These are phyloP conservation scores for Drosophila varians DNA, from an alignment of 1,140 invertebrate genomes.

Conservation along the genomic window DNA sequence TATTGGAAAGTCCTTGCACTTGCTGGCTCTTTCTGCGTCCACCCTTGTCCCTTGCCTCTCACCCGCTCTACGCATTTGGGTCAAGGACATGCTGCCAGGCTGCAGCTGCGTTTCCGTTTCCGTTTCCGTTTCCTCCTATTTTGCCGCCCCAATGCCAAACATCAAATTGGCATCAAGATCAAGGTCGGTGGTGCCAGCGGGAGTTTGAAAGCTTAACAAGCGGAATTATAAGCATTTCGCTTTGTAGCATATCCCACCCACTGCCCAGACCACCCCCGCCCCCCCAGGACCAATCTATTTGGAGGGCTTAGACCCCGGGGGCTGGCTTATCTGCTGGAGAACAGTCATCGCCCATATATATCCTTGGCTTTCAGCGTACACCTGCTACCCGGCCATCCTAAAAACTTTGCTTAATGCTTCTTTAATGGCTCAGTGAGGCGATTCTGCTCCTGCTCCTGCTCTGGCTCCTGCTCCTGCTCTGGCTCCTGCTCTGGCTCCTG, in stretches of 20 bases:
- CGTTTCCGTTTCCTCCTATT: not conserved
- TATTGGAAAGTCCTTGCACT: not conserved
- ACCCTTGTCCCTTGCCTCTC: too few relatives aligned
- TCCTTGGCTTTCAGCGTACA: not conserved
- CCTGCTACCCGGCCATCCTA: slow-evolving; percentile 11
- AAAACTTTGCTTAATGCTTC: slow-evolving; percentile 53
- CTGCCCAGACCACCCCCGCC: not conserved
- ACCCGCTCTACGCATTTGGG: slow-evolving; percentile 50
- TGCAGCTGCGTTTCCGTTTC: slow-evolving; percentile 35
- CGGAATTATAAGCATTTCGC: slow-evolving; percentile 30
- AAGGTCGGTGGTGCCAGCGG: slow-evolving; percentile 35
- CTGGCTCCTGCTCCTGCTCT: slow-evolving; percentile 37
- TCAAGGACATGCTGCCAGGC: slow-evolving; percentile 51
- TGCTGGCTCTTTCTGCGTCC: not conserved
- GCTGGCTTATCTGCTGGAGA: slow-evolving; percentile 51
- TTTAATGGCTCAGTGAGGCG: slow-evolving; percentile 61
- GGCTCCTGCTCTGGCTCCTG: slow-evolving; percentile 24
- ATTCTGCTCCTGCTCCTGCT: too few relatives aligned
- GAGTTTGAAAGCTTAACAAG: slow-evolving; percentile 30
- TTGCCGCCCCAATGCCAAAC: slow-evolving; percentile 47
- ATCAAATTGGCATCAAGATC: slow-evolving; percentile 74
- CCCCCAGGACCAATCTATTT: slow-evolving; percentile 46
- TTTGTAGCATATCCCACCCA: too few relatives aligned
- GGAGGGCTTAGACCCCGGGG: slow-evolving; percentile 34
- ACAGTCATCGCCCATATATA: slow-evolving; percentile 30